These are phyloP conservation scores for Timandra comae DNA, from an alignment of 2,888 invertebrate genomes.

Conservation along the genomic window DNA sequence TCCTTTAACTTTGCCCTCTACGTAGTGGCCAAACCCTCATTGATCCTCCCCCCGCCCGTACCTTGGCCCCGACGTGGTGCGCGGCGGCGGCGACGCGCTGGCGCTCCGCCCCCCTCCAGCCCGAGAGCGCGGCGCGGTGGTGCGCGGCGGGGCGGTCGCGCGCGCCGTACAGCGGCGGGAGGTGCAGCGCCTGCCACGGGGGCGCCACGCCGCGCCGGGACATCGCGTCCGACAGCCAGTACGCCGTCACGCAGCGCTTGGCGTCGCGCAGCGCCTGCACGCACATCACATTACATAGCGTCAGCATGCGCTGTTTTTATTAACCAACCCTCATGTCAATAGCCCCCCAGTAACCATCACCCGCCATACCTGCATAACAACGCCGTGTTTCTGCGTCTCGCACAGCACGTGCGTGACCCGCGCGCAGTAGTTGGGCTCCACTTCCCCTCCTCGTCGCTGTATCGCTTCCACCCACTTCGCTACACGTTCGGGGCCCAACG, in stretches of 20 bases:
- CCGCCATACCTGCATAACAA: constrained; percentile 89
- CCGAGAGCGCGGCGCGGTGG: constrained; percentile 89
- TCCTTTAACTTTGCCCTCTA: too few species aligned
- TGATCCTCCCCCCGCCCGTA: too few species aligned
- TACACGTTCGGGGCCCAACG: constrained; percentile 78
- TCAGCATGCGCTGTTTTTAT: too few species aligned
- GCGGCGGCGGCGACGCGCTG: constrained; percentile 89
- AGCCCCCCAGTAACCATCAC: not conserved
- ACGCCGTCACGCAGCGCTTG: constrained; percentile 86
- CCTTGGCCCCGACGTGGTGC: constrained; percentile 89
- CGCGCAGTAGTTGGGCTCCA: constrained; percentile 89
- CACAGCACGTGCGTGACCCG: constrained; percentile 95
- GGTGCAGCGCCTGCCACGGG: constrained; percentile 95
- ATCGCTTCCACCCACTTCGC: constrained; percentile 83
- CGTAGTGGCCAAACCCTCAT: too few species aligned
- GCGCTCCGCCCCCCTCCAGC: constrained; percentile 93
- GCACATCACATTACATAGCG: constrained; percentile 45
- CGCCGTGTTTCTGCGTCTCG: constrained; percentile 92
- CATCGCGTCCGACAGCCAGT: constrained; percentile 95
- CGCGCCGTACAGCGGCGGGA: constrained; percentile 84
- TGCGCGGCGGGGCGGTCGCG: constrained; percentile 84
- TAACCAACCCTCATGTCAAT: not conserved
- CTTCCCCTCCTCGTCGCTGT: constrained; percentile 89
- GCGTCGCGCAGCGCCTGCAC: constrained; percentile 79
- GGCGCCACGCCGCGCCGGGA: constrained; percentile 89